These are phyloP conservation scores for Girardia tigrina DNA, from an alignment of 2,888 invertebrate species.

Conservation along the genomic window DNA sequence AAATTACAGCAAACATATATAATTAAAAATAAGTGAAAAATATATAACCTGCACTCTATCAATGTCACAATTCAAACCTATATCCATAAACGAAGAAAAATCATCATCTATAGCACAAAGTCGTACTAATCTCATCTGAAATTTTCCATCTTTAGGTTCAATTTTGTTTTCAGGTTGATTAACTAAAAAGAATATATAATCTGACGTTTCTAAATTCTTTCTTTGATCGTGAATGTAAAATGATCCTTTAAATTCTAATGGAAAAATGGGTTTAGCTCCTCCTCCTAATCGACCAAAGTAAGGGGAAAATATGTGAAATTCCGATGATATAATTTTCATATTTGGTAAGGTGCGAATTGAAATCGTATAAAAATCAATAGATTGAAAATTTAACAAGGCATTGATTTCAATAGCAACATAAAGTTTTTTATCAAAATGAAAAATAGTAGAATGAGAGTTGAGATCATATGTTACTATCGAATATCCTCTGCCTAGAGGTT, in stretches of 20 bases:
- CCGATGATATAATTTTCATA: neutral
- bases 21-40: too few species aligned
- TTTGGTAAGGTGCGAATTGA: neutral
- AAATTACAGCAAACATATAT: too few species aligned
- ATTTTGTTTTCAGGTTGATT: neutral
- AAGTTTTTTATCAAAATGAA: neutral
- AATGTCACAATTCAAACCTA: neutral
- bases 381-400: neutral
- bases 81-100: neutral
- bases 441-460: constrained; percentile 18
- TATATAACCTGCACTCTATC: neutral
- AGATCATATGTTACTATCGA: neutral
- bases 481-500: neutral
- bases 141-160: neutral
- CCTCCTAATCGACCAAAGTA: neutral
- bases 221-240: neutral
- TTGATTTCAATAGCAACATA: neutral
- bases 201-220: neutral
- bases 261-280: neutral
- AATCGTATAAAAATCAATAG: neutral
- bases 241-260: constrained; percentile 5
- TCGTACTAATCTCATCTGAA: neutral
- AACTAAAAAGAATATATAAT: neutral
- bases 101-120: neutral
- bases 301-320: neutral